Percentiles rank a stretch among this genome's conserved stretches.
These are phyloP conservation scores for Gymnoscopelus braueri DNA, from an alignment of 2,797 vertebrate genomes.

Conservation along the genomic window DNA sequence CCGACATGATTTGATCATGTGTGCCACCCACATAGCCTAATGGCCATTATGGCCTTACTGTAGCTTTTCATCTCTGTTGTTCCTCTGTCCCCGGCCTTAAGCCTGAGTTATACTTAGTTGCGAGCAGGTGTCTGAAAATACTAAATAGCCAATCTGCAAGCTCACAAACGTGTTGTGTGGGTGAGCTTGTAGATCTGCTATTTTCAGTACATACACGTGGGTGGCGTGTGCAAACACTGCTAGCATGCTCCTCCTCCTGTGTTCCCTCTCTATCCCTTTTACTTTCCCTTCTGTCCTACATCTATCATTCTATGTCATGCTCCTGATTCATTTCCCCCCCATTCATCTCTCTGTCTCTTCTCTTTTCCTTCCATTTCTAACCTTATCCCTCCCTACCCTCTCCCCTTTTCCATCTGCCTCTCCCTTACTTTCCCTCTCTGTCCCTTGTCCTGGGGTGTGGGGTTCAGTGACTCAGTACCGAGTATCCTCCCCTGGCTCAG, in stretches of 20 bases:
- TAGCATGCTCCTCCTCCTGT: not conserved
- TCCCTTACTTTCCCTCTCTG: conserved; percentile 1
- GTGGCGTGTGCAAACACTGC: no score
- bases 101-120: no score
- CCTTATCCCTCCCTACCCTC: not conserved
- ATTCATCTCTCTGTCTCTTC: not conserved
- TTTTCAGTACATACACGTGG: no score
- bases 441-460: conserved; percentile 55
- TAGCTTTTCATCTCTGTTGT: no score
- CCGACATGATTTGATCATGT: conserved; percentile 60
- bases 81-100: no score
- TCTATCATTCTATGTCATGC: not conserved
- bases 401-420: not conserved
- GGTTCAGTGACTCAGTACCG: conserved; percentile 68
- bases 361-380: not conserved
- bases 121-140: no score
- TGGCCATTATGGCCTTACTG: no score
- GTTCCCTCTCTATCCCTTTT: conserved; percentile 15
- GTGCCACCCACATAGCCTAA: not conserved
- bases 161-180: no score
- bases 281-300: not conserved
- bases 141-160: no score
- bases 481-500: conserved; percentile 62
- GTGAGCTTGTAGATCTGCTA: no score
- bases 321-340: not conserved